Percentiles rank a stretch among this genome's conserved stretches.
Conservation (phyloP, 2,888 invertebrate genomes). For the Chrysina gloriosa region DNA sequence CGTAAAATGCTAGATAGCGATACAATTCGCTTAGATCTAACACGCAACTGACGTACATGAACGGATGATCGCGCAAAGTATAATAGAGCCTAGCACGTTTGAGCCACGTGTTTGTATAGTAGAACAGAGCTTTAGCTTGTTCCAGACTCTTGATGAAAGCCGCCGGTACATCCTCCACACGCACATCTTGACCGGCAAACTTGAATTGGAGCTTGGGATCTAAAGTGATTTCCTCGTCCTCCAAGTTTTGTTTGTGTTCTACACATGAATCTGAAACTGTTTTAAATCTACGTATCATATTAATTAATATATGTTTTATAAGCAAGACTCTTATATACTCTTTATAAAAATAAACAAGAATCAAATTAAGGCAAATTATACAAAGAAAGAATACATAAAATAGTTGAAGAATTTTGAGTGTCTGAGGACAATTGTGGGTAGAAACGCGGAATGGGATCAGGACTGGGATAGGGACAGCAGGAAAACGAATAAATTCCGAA, state of each 20-base stretch:
- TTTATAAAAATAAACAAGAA: no score
- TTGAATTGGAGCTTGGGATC: constrained; percentile 41
- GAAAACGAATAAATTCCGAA: no score
- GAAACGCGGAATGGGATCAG: no score
- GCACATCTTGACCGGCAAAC: constrained; percentile 53
- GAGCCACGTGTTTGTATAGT: constrained; percentile 71
- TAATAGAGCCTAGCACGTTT: constrained; percentile 71
- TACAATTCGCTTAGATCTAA: constrained; percentile 74
- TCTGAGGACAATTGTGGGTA: no score
- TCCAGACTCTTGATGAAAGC: constrained; percentile 61
- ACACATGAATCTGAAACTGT: constrained; percentile 36
- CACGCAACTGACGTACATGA: constrained; percentile 71
- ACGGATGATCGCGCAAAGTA: constrained; percentile 70
- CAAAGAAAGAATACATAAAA: background rate
- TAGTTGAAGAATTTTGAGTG: no score
- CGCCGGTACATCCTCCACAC: constrained; percentile 53
- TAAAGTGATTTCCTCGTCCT: constrained; percentile 40
- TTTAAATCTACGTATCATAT: constrained; percentile 15
- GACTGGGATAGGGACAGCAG: no score
- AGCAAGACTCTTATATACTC: no score
- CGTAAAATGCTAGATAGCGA: constrained; percentile 78
- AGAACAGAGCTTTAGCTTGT: constrained; percentile 69
- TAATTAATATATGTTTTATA: constrained; percentile 5
- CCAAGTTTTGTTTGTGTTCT: constrained; percentile 24
- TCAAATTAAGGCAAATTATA: background rate